Evolutionary conservation across 2,888 invertebrate species (phyloP).

Genomic region (Tachystola acroxantha): DNA sequence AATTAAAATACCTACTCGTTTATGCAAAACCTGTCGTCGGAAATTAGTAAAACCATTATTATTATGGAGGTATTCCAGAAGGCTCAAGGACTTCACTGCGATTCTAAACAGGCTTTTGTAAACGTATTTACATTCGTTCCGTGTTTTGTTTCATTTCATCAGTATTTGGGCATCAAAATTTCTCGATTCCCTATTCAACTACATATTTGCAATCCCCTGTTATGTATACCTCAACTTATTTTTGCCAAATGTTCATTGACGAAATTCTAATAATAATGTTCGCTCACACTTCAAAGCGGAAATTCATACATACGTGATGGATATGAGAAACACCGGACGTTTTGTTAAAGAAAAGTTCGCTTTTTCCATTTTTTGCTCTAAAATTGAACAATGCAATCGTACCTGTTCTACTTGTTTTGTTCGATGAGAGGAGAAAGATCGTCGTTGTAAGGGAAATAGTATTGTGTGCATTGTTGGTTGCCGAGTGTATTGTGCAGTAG

Average conservation of each 20-base stretch:
- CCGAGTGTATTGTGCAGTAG: conserved; percentile 21
- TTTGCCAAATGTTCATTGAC: no score
- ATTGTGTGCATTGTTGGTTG: conserved; percentile 38
- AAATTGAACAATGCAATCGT: conserved; percentile 27
- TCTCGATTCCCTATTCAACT: no score
- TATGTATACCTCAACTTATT: no score
- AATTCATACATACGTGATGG: neutral
- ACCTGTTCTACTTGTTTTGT: conserved; percentile 36
- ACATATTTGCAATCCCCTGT: no score
- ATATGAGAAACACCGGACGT: neutral
- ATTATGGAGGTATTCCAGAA: no score
- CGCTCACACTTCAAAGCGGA: neutral
- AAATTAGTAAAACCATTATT: no score
- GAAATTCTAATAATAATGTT: no score
- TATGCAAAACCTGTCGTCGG: neutral
- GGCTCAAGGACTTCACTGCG: neutral
- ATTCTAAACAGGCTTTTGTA: neutral
- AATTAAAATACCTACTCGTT: no score
- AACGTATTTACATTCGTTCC: neutral
- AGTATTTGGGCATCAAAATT: no score
- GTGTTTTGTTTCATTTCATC: no score
- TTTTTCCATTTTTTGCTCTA: conserved; percentile 13
- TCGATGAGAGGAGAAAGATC: conserved; percentile 29
- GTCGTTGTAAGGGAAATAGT: conserved; percentile 34
- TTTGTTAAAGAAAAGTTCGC: neutral